Conservation (phyloP, 2,888 invertebrate genomes). For the Pristionchus maxplancki region DNA sequence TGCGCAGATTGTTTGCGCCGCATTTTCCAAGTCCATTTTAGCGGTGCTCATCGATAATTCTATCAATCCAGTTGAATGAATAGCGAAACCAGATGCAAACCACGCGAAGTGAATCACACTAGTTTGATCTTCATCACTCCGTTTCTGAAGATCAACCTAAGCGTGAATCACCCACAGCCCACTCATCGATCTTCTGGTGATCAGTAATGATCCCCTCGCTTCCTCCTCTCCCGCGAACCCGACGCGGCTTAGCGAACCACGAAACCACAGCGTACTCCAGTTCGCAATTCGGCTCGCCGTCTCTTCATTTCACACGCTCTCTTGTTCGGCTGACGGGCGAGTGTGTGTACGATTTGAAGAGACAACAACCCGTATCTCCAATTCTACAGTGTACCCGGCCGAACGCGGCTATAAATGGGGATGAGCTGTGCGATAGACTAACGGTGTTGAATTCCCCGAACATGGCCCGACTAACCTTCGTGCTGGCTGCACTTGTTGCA, state of each 20-base stretch:
- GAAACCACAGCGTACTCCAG: not conserved
- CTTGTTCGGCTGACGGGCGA: no score
- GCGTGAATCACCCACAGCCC: not conserved
- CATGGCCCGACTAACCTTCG: not conserved
- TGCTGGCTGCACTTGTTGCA: not conserved
- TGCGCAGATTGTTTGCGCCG: no score
- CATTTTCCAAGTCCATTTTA: no score
- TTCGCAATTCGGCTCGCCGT: no score
- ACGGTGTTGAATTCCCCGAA: not conserved
- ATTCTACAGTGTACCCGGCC: not conserved
- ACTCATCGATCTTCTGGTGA: conserved; percentile 1
- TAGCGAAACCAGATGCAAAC: no score
- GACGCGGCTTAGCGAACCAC: not conserved
- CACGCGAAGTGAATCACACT: no score
- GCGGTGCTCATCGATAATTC: no score
- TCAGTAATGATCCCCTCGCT: not conserved
- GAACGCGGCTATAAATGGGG: not conserved
- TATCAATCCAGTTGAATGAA: no score
- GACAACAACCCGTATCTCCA: no score
- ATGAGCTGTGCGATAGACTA: not conserved
- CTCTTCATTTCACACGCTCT: no score
- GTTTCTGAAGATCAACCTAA: not conserved
- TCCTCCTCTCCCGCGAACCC: not conserved
- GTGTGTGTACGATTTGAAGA: no score
- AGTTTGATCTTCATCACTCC: no score